Evolutionary conservation across 2,113 vertebrate genomes (phyloP).

Genomic region (Epinephelus fuscoguttatus): DNA sequence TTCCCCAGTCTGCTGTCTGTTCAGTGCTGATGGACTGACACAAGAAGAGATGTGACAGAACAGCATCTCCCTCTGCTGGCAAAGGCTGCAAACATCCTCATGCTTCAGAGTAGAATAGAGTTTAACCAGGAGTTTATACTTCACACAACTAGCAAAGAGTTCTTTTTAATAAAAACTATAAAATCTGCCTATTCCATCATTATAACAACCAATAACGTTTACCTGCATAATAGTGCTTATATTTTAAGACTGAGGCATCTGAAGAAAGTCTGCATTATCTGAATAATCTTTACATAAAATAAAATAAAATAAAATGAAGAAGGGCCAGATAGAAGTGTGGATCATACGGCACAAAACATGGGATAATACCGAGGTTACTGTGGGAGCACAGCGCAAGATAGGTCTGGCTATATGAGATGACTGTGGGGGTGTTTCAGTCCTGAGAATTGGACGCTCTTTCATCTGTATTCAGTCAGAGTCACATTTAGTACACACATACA

Average conservation of each 20-base stretch:
- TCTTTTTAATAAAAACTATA: not conserved
- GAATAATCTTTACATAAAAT: not conserved
- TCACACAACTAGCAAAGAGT: not conserved
- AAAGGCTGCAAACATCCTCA: slow-evolving; percentile 25
- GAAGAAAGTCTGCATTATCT: not conserved
- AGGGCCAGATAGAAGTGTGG: not conserved
- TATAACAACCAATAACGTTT: not conserved
- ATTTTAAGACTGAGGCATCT: not conserved
- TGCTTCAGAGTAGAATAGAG: not conserved
- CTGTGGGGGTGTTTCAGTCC: not conserved
- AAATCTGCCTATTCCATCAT: not conserved
- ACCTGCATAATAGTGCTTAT: not conserved
- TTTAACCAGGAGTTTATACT: not conserved
- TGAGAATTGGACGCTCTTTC: slow-evolving; percentile 13
- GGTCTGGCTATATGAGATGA: too few relatives aligned
- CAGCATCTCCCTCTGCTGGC: slow-evolving; percentile 77
- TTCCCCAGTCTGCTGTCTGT: slow-evolving; percentile 1
- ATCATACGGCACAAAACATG: not conserved
- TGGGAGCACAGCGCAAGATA: not conserved
- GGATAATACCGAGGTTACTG: not conserved
- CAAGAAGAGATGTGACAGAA: slow-evolving; percentile 19
- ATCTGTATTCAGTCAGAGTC: slow-evolving; percentile 36
- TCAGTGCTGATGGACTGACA: slow-evolving; percentile 28
- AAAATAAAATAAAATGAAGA: not conserved
- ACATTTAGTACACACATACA: slow-evolving; percentile 30